Percentiles rank a stretch among this genome's conserved stretches.
These are phyloP conservation scores for Arnoldichthys spilopterus DNA, from an alignment of 2,797 vertebrate genomes.

Conservation along the genomic window DNA sequence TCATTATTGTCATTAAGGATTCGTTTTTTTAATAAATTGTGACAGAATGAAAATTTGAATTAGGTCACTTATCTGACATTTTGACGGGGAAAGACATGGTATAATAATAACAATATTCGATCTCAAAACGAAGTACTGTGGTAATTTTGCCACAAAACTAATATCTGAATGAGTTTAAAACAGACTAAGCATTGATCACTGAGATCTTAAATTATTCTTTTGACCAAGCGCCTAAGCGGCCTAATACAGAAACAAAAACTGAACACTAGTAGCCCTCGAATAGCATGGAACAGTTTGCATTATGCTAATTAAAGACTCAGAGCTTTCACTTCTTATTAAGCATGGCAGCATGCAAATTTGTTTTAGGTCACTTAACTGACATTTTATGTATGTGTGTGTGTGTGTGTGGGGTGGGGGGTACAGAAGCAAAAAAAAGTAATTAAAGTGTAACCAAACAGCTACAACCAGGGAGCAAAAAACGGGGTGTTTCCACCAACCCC, in stretches of 20 bases:
- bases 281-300: constrained; percentile 19
- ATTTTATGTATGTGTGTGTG: too few species aligned
- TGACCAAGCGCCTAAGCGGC: neutral
- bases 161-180: too few species aligned
- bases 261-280: neutral
- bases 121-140: too few species aligned
- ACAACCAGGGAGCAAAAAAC: too few species aligned
- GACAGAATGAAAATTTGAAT: neutral
- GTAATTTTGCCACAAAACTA: too few species aligned
- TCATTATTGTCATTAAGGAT: too few species aligned
- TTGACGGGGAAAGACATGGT: neutral
- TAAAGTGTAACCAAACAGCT: neutral
- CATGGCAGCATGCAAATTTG: neutral
- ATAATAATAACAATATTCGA: too few species aligned
- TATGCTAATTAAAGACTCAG: constrained; percentile 19
- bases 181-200: too few species aligned
- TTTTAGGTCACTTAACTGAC: neutral
- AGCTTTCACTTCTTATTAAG: constrained; percentile 26
- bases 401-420: neutral
- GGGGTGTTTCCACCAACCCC: too few species aligned
- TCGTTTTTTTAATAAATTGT: too few species aligned
- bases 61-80: neutral
- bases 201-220: too few species aligned
- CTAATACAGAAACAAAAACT: neutral
- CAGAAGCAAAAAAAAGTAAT: constrained; percentile 16